A percentile compares a stretch with the other conserved stretches of the same genome.
These are phyloP conservation scores for Acipenser transmontanus DNA, from an alignment of 2,797 vertebrate genomes.

Conservation along the genomic window DNA sequence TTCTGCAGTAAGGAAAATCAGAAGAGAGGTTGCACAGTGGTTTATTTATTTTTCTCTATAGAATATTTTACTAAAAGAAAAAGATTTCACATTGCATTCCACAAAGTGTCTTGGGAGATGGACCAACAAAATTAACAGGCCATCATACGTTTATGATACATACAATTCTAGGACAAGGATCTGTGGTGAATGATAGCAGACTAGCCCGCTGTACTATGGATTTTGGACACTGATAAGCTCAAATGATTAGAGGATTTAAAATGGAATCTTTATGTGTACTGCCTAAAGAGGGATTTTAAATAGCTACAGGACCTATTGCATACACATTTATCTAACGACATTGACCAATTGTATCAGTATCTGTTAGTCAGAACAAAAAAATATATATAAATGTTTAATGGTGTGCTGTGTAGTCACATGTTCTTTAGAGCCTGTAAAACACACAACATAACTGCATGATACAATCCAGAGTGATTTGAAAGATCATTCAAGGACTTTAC, in stretches of 20 bases:
- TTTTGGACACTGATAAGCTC: not conserved
- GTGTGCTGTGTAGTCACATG: constrained; percentile 30
- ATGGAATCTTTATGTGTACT: constrained; percentile 11
- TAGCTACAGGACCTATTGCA: constrained; percentile 35
- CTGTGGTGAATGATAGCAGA: not conserved
- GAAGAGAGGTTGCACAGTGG: too few relatives aligned
- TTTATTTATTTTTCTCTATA: too few relatives aligned
- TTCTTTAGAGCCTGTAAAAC: not conserved
- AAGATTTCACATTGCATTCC: too few relatives aligned
- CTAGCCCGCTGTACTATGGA: constrained; percentile 1
- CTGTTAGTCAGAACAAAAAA: constrained; percentile 39
- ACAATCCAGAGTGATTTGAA: not conserved
- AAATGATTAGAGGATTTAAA: constrained; percentile 15
- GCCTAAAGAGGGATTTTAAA: constrained; percentile 25
- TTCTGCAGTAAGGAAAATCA: too few relatives aligned
- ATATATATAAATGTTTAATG: constrained; percentile 43
- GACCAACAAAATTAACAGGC: not conserved
- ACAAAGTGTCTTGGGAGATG: not conserved
- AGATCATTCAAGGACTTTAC: not conserved
- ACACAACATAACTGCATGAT: not conserved
- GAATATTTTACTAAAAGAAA: too few relatives aligned
- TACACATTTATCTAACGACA: constrained; percentile 34
- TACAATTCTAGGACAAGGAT: not conserved
- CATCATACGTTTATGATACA: not conserved
- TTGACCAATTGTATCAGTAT: constrained; percentile 31